Evolutionary conservation across 1,140 invertebrate genomes (phyloP), one percentile per base, ranked within the genome.

Genomic region (Adoxophyes honmai): DNA sequence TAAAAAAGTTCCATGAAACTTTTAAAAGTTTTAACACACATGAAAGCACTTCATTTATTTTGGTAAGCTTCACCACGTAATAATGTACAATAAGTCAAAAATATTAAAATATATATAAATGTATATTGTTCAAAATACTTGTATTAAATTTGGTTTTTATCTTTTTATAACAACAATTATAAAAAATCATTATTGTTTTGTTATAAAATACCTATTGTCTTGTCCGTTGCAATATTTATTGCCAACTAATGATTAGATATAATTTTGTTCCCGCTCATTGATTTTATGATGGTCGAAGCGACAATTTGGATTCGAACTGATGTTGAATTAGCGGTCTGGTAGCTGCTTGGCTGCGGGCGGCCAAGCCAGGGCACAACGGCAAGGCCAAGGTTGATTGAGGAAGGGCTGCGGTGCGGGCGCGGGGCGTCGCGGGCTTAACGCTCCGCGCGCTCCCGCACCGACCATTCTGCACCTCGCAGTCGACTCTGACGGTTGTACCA

Each of bases 391-490:
- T 81, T 84, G 76, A 57, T 61, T 71, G 72, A 76, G 79, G 73
- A 72, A 78, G 78, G 78, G 76, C 71, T 66, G 75, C 64, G 70
- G 74, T 70, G 75, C 68, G 81, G 78, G 81, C 68, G 78, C 73
- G 82, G 75, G 81, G 71, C 57, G 70, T 11, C 63, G 56, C 69
- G 73, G 75, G 81, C 81, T 80, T 84, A 84, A 81, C 73, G 82
- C 69, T 74, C 74, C 66, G 81, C 81, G 81, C 83, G 73, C 76
- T 78, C 78, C 78, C 83, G 76, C 77, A 73, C 68, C 71, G 70
- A 81, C 74, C 86, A 88, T 86, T 88, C 86, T 88, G 73, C 86
- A 86, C 83, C 82, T 83, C 77, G 86, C 83, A 86, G 83, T 88
- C 81, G 83, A 81, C 80, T 85, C 74, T 82, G 74, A 88, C 85